phyloP scores from a whole-genome alignment of 2,113 vertebrate genomes.

The Alectura lathami region DNA sequence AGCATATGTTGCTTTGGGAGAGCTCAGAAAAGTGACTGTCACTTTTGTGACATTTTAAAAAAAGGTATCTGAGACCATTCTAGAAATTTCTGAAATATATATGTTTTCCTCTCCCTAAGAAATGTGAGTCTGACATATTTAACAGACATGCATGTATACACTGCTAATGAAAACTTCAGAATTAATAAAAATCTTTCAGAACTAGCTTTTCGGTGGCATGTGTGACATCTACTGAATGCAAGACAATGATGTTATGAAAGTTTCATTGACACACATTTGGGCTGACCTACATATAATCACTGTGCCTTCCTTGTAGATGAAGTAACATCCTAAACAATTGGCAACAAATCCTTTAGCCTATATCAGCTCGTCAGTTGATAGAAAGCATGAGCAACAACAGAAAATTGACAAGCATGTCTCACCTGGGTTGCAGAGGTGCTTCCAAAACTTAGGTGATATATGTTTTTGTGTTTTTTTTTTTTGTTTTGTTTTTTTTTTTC shows the following conservation, averaged over 20 bases:
- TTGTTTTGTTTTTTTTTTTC: background rate
- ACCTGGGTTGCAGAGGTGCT: background rate
- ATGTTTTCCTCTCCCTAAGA: background rate
- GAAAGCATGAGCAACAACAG: background rate
- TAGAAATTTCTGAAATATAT: constrained; percentile 32
- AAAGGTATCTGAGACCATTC: background rate
- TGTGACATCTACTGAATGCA: background rate
- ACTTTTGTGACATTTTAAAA: constrained; percentile 28
- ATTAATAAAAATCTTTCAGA: constrained; percentile 36
- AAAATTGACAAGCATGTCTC: background rate
- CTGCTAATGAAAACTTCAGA: constrained; percentile 47
- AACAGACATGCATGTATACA: background rate
- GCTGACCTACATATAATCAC: constrained; percentile 49
- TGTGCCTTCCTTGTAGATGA: background rate
- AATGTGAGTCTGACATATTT: background rate
- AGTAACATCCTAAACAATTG: background rate
- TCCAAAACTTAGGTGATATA: background rate
- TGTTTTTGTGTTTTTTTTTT: accelerated
- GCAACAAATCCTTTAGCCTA: background rate
- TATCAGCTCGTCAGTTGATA: background rate
- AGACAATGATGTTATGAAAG: constrained; percentile 40
- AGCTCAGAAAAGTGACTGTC: background rate
- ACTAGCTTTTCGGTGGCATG: background rate
- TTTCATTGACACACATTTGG: constrained; percentile 50
- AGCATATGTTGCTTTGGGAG: background rate